phyloP scores from a whole-genome alignment of 2,113 vertebrate species.

The Labrus mixtus region DNA sequence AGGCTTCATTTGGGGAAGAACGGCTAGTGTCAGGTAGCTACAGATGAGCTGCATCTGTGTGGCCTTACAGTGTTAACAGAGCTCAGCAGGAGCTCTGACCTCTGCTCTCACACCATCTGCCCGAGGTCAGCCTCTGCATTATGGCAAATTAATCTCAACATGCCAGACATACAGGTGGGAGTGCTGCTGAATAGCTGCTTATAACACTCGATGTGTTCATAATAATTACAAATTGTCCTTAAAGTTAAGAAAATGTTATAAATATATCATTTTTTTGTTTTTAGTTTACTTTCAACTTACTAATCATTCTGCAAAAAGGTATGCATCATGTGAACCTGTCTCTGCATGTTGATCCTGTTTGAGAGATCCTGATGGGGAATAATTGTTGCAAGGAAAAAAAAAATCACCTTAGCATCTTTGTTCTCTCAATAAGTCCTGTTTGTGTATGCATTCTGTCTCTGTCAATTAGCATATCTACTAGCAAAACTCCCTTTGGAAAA shows the following conservation, averaged over 20 bases:
- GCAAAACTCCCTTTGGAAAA: conserved; percentile 18
- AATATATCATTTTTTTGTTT: no score
- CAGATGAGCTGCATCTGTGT: neutral
- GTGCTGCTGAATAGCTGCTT: neutral
- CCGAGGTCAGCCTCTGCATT: conserved; percentile 29
- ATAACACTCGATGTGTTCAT: neutral
- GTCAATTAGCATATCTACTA: conserved; percentile 41
- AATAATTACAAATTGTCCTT: no score
- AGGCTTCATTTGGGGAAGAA: neutral
- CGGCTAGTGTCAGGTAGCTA: conserved; percentile 16
- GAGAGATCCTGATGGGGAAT: neutral
- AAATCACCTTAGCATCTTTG: no score
- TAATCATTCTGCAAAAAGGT: neutral
- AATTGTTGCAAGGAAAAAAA: no score
- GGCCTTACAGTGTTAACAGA: conserved; percentile 39
- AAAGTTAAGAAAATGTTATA: no score
- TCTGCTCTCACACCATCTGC: conserved; percentile 50
- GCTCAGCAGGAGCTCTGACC: conserved; percentile 32
- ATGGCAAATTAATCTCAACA: conserved; percentile 28
- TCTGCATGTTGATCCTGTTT: neutral
- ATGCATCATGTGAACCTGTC: neutral
- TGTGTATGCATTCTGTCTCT: neutral
- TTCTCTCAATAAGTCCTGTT: neutral
- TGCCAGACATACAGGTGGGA: conserved; percentile 5
- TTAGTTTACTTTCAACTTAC: no score